Base-by-base conservation (phyloP, 2,797 vertebrate genomes). In the Hemibagrus guttatus region DNA sequence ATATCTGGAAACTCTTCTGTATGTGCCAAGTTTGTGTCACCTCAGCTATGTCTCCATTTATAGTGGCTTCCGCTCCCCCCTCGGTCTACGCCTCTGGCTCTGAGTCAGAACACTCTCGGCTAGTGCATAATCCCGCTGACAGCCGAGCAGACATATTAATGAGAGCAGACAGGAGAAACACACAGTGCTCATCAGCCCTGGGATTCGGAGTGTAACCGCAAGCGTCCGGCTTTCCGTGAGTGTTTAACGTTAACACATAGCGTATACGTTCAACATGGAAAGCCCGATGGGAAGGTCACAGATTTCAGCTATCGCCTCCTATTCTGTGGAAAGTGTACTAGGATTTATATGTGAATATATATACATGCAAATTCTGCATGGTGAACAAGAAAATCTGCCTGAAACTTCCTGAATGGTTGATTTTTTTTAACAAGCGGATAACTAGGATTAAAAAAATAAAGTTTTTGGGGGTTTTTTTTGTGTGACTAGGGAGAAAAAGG, bases 1-100 rank as follows among this genome's bases (percentile, higher is more conserved):
- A 92, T 94, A 94, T 94, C 95, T 95, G 94, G 93, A 95, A 95
- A 95, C 93, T 91, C 92, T 94, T 94, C 91, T 9, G 39, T 87
- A 85, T 81, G 90, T 92, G 95, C 95, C 94, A 95, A 95, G 93
- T 94, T 92, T 93, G 90, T 94, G 95, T 95, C 95, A 95, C 95
- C 93, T 94, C 92, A 95, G 94, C 93, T 95, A 95, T 94, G 92
- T 94, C 92, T 94, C 94, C 90, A 90, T 93, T 90, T 92, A 92
- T 92, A 94, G 28, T 87, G 91, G 91, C 92, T 94, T 93, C 93
- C 91, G 86, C 88, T 91, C 87, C 91, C 92, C 81, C 39, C 35
- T 31, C 42, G 16, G 66, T 31, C 71, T 89, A 91, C 88, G 16
- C 90, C 91, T 91, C 93, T 94, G 93, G 93, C 92, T 92, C 63